Evolutionary conservation across 1,140 invertebrate genomes (phyloP), one percentile per base, ranked within the genome.

Genomic region (Lordiphosa mommai): DNA sequence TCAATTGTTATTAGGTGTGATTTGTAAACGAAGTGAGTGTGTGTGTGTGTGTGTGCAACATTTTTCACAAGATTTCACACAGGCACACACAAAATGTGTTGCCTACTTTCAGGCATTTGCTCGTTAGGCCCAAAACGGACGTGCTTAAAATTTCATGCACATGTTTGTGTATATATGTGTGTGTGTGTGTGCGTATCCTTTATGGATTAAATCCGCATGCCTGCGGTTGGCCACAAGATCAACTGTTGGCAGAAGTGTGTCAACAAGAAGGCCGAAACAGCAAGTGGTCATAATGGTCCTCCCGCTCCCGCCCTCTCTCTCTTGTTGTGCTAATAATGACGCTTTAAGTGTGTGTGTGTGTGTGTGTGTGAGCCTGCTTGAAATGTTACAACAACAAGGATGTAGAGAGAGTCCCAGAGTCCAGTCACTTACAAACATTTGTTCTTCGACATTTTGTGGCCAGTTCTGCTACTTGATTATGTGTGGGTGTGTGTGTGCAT

Each of bases 171-270:
- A n/a, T n/a, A n/a, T n/a, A n/a, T n/a, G n/a, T n/a, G n/a, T n/a
- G 36, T 49, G 34, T 58, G 30, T 64, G 43, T 79, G 56, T 74
- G 71, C 76, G 68, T 82, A 82, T 82, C 77, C 77, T 84, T 84
- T 84, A 84, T 84, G 77, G 77, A 84, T 84, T 84, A 84, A 84
- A 84, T 84, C 77, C 77, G 77, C 77, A 84, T 84, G 77, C 77
- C 77, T 84, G 77, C 64, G 77, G 77, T 84, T 59, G 77, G 68
- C 77, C 77, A 77, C 77, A 84, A 84, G 77, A 84, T 84, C 77
- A 84, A 84, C 77, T 84, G 77, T 84, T 84, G 77, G 77, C 79
- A 84, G 77, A 84, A 84, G 77, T 84, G 80, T 84, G 77, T 84
- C 77, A 84, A 84, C 77, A 84, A 74, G 67, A 56, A 64, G 61